phyloP scores from a whole-genome alignment of 2,797 vertebrate genomes.

The Poeciliopsis turneri region DNA sequence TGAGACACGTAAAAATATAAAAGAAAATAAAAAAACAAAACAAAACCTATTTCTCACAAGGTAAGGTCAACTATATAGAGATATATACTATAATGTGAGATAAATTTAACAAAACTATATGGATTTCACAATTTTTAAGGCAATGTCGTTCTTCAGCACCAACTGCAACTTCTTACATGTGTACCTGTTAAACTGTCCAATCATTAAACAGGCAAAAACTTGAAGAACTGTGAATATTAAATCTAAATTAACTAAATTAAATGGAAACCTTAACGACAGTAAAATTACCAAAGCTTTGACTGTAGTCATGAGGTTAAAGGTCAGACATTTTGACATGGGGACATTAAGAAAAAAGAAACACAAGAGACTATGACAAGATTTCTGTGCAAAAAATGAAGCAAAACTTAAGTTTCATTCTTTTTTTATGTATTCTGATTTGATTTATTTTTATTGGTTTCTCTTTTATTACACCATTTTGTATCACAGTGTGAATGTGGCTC shows the following conservation, averaged over 20 bases:
- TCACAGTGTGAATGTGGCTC: not conserved
- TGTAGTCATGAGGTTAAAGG: not conserved
- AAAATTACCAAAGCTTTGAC: not conserved
- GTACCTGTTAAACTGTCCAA: not conserved
- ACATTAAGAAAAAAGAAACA: not conserved
- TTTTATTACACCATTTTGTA: not conserved
- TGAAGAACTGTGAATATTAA: not conserved
- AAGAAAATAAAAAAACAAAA: conserved; percentile 45
- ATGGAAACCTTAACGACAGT: too few relatives aligned
- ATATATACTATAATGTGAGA: conserved; percentile 15
- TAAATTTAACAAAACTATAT: conserved; percentile 20
- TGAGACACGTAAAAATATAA: conserved; percentile 57
- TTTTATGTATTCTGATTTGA: not conserved
- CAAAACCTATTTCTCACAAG: conserved; percentile 38
- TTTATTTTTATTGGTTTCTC: not conserved
- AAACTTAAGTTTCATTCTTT: not conserved
- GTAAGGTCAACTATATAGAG: conserved; percentile 59
- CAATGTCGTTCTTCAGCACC: conserved; percentile 6
- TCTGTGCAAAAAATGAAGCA: not conserved
- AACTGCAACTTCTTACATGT: not conserved
- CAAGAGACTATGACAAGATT: not conserved
- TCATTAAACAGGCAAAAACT: not conserved
- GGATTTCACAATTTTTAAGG: conserved; percentile 4
- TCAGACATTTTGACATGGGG: not conserved
- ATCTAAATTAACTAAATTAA: too few relatives aligned